Conservation (phyloP, 2,113 vertebrate genomes). For the Psephotus haematonotus region DNA sequence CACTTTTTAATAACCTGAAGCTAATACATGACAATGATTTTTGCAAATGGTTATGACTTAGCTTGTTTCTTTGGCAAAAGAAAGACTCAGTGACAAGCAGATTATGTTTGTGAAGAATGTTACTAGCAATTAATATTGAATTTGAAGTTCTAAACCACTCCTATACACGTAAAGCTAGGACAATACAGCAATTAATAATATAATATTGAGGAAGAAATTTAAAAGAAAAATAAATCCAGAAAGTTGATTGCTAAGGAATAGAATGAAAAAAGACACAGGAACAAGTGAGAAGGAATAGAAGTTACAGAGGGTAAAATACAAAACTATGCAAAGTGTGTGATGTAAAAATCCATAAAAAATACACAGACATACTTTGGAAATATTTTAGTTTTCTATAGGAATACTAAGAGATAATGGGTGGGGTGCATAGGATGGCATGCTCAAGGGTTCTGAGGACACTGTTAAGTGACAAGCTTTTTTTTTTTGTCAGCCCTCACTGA, state of each 20-base stretch:
- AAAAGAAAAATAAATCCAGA: neutral
- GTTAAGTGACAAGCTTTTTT: neutral
- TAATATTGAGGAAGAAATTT: neutral
- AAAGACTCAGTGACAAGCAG: neutral
- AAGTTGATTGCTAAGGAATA: neutral
- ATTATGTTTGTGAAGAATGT: neutral
- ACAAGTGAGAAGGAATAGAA: neutral
- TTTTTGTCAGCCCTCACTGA: neutral
- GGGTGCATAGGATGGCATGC: rapidly evolving
- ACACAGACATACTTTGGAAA: neutral
- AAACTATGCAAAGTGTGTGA: neutral
- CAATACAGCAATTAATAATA: neutral
- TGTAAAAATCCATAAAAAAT: neutral
- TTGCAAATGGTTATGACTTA: neutral
- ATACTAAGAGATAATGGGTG: neutral
- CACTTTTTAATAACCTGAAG: neutral
- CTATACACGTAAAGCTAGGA: neutral
- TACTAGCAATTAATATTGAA: neutral
- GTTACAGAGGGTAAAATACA: neutral
- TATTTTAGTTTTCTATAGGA: neutral
- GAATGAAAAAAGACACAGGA: neutral
- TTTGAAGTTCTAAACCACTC: neutral
- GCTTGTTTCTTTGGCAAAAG: neutral
- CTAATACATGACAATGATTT: neutral
- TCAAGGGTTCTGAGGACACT: neutral